Conservation (phyloP, 2,113 vertebrate species). For the Dipodomys merriami region DNA sequence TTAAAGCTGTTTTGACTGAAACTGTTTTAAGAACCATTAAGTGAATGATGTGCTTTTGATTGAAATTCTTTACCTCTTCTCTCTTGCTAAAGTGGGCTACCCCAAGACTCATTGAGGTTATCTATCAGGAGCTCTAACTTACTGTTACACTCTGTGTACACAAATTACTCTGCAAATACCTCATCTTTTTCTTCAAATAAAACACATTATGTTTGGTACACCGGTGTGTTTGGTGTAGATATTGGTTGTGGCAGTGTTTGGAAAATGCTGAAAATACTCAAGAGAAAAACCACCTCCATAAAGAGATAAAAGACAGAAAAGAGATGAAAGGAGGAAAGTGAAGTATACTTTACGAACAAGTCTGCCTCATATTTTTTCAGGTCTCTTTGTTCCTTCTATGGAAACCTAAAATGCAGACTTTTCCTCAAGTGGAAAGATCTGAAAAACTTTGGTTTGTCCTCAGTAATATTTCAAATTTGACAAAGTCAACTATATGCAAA, state of each 20-base stretch:
- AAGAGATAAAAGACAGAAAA: neutral
- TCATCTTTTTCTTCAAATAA: conserved; percentile 24
- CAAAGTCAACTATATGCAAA: conserved; percentile 40
- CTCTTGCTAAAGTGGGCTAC: neutral
- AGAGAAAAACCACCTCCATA: neutral
- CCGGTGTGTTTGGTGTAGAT: neutral
- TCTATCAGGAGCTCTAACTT: neutral
- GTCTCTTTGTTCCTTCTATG: neutral
- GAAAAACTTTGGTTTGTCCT: conserved; percentile 23
- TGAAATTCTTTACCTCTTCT: neutral
- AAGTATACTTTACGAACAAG: neutral
- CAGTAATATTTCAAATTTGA: neutral
- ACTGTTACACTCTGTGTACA: neutral
- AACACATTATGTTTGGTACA: neutral
- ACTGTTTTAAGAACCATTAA: neutral
- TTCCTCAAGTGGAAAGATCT: neutral
- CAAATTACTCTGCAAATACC: neutral
- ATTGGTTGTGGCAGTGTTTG: neutral
- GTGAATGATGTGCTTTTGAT: neutral
- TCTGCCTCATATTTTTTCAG: neutral
- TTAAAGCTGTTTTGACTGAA: neutral
- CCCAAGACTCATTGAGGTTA: neutral
- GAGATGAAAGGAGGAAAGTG: neutral
- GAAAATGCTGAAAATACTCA: neutral
- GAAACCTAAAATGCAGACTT: neutral